These are phyloP conservation scores for Palloptera scutellata DNA, from an alignment of 2,888 invertebrate species.

Conservation along the genomic window DNA sequence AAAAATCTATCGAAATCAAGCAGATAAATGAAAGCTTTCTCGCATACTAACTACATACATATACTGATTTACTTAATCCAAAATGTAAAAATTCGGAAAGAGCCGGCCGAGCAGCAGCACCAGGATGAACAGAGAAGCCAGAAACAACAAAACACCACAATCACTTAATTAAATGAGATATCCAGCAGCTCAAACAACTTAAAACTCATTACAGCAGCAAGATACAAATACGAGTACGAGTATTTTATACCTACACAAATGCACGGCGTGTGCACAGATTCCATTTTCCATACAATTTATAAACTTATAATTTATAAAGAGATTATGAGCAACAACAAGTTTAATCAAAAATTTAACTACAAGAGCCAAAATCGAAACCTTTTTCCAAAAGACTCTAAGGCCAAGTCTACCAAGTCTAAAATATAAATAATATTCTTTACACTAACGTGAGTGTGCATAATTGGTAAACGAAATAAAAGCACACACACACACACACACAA, in stretches of 20 bases:
- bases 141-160: background rate
- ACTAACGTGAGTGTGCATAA: slow-evolving; percentile 5
- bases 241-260: too few relatives aligned
- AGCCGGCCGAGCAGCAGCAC: slow-evolving; percentile 23
- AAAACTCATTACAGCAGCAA: slow-evolving; percentile 40
- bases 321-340: background rate
- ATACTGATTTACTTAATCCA: slow-evolving; percentile 4
- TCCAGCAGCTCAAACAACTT: slow-evolving; percentile 57
- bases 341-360: slow-evolving; percentile 1
- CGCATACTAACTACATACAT: background rate
- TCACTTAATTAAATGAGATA: slow-evolving; percentile 59
- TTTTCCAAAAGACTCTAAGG: too few relatives aligned
- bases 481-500: background rate
- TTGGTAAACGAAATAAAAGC: background rate
- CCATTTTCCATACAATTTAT: too few relatives aligned
- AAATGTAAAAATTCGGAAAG: slow-evolving; percentile 24
- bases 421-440: background rate
- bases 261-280: background rate
- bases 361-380: too few relatives aligned
- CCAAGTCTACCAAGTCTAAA: too few relatives aligned
- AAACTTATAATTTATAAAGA: too few relatives aligned
- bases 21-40: too few relatives aligned
- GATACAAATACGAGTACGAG: background rate
- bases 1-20: too few relatives aligned
- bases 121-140: slow-evolving; percentile 16